Percentiles rank a stretch among this genome's conserved stretches.
Conservation (phyloP, 2,797 vertebrate species). For the Pitangus sulphuratus region DNA sequence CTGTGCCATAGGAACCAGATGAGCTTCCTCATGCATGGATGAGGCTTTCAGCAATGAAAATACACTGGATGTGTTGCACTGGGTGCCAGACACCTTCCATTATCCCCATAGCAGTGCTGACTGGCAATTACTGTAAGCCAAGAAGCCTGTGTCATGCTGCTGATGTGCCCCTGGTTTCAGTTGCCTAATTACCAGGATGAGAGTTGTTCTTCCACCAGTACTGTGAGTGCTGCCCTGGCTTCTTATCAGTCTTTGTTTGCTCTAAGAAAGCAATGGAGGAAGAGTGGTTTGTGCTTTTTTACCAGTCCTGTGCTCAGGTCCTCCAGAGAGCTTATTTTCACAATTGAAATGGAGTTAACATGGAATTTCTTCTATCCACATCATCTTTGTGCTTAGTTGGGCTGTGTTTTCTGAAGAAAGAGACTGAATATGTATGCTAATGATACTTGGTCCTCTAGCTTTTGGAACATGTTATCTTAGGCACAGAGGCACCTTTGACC, state of each 20-base stretch:
- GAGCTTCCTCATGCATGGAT: rapidly evolving
- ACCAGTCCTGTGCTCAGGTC: neutral
- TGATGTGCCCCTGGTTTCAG: neutral
- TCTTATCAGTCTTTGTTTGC: neutral
- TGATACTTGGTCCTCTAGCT: neutral
- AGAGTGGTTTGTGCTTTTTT: neutral
- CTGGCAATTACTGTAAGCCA: neutral
- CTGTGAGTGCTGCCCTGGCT: neutral
- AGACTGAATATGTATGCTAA: neutral
- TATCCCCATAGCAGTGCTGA: neutral
- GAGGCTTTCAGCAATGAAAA: neutral
- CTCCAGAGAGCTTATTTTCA: neutral
- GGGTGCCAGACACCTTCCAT: neutral
- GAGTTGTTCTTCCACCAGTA: neutral
- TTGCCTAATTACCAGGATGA: neutral
- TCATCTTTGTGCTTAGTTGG: neutral
- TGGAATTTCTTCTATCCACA: neutral
- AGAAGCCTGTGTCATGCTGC: neutral
- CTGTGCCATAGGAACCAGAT: neutral
- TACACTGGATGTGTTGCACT: rapidly evolving
- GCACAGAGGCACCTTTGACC: neutral
- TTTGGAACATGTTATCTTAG: neutral
- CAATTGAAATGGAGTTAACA: neutral
- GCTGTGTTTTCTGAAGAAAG: conserved; percentile 2
- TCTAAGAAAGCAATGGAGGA: neutral